A percentile compares a stretch with the other conserved stretches of the same genome.
Evolutionary conservation across 2,797 vertebrate species (phyloP).

Genomic region (Acanthurus tractus): DNA sequence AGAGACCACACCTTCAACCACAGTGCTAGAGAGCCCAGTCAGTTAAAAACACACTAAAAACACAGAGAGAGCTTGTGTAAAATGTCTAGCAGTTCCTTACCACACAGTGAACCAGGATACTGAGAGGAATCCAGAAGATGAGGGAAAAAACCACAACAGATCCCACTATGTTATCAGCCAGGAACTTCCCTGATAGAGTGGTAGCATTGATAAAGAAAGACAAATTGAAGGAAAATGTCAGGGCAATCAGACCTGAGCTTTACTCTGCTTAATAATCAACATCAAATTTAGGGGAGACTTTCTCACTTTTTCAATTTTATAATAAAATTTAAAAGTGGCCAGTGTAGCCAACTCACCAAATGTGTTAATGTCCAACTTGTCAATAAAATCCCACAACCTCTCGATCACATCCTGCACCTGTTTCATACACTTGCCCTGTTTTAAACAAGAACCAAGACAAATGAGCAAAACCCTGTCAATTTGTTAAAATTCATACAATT

Average conservation of each 20-base stretch:
- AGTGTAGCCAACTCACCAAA: constrained; percentile 85
- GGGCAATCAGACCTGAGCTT: background rate
- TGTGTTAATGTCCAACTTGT: constrained; percentile 97
- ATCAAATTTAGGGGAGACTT: no score
- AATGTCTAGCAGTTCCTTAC: constrained; percentile 80
- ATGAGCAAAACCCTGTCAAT: background rate
- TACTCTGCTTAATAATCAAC: background rate
- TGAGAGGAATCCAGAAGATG: constrained; percentile 97
- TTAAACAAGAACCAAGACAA: constrained; percentile 14
- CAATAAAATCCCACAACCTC: constrained; percentile 98
- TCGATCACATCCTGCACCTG: constrained; percentile 98
- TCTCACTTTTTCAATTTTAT: background rate
- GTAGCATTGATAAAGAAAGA: background rate
- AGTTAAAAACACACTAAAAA: background rate
- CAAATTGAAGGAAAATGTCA: background rate
- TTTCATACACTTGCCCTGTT: constrained; percentile 97
- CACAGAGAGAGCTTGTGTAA: background rate
- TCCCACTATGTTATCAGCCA: constrained; percentile 99
- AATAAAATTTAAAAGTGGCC: background rate
- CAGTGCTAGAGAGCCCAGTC: background rate
- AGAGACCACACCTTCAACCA: background rate
- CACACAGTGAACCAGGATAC: constrained; percentile 98
- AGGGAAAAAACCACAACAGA: constrained; percentile 98
- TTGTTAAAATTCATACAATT: background rate
- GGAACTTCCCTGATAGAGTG: constrained; percentile 91